phyloP scores from a whole-genome alignment of 2,888 invertebrate species.

The Exocentrus adspersus region DNA sequence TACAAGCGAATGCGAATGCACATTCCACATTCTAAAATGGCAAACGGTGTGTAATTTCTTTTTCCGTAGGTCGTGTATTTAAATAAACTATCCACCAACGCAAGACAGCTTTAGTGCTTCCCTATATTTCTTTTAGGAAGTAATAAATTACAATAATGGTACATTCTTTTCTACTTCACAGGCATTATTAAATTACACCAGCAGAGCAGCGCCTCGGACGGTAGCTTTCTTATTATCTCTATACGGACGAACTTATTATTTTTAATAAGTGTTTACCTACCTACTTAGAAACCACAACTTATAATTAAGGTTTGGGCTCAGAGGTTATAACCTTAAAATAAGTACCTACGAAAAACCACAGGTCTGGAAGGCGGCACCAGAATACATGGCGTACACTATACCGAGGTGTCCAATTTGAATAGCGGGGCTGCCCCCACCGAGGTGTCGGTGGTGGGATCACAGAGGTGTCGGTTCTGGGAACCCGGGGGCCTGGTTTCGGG shows the following conservation, averaged over 20 bases:
- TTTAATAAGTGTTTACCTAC: slow-evolving; percentile 16
- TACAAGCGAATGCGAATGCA: neutral
- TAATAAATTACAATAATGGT: slow-evolving; percentile 44
- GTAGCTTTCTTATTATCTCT: too few species aligned
- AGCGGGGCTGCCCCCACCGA: too few species aligned
- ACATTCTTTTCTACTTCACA: slow-evolving; percentile 40
- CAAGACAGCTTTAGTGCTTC: slow-evolving; percentile 40
- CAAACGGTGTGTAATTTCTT: slow-evolving; percentile 29
- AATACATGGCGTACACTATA: too few species aligned
- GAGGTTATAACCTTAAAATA: too few species aligned
- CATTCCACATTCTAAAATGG: slow-evolving; percentile 4
- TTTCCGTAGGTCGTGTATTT: slow-evolving; percentile 36
- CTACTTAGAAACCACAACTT: neutral
- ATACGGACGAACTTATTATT: too few species aligned
- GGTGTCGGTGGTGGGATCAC: too few species aligned
- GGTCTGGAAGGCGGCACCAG: too few species aligned
- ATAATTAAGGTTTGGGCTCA: slow-evolving; percentile 4
- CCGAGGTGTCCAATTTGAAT: too few species aligned
- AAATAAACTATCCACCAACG: slow-evolving; percentile 42
- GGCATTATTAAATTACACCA: slow-evolving; percentile 36
- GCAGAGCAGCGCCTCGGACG: neutral
- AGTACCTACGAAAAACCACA: too few species aligned
- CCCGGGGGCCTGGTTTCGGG: too few species aligned
- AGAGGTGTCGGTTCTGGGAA: too few species aligned
- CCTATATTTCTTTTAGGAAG: slow-evolving; percentile 46